A percentile compares a stretch with the other conserved stretches of the same genome.
Evolutionary conservation across 2,888 invertebrate species (phyloP).

Genomic region (Spodoptera picta): DNA sequence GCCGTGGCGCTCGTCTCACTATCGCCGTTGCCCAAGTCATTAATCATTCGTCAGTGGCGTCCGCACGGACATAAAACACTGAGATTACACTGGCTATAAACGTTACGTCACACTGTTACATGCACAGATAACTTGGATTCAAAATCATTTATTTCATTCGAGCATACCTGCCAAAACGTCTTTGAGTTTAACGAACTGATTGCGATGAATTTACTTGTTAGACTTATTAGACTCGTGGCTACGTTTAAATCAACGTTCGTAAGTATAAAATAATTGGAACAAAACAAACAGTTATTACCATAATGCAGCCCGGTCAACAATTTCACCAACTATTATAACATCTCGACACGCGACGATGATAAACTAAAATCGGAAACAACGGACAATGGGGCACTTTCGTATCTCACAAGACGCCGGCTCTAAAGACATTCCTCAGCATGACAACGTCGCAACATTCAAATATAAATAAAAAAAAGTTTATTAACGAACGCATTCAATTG

Average conservation of each 20-base stretch:
- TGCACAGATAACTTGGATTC: constrained; percentile 63
- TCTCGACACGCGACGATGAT: constrained; percentile 64
- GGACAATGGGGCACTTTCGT: constrained; percentile 76
- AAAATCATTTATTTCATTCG: constrained; percentile 63
- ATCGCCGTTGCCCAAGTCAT: constrained; percentile 72
- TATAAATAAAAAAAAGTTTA: constrained; percentile 72
- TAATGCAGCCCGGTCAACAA: constrained; percentile 38
- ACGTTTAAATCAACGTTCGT: constrained; percentile 1
- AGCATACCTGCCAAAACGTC: constrained; percentile 43
- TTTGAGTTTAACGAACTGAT: constrained; percentile 33
- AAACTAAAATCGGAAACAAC: constrained; percentile 74
- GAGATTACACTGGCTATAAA: constrained; percentile 76
- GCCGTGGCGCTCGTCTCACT: constrained; percentile 67
- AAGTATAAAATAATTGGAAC: constrained; percentile 16
- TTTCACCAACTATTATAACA: constrained; percentile 56
- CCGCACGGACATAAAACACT: constrained; percentile 78
- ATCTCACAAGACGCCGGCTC: constrained; percentile 66
- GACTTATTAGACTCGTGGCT: background rate
- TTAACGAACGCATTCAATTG: constrained; percentile 82
- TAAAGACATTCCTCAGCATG: constrained; percentile 73
- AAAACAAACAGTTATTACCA: constrained; percentile 41
- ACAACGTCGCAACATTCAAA: constrained; percentile 63
- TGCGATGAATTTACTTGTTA: constrained; percentile 9
- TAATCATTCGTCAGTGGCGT: constrained; percentile 79
- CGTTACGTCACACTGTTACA: constrained; percentile 75